phyloP scores from a whole-genome alignment of 2,113 vertebrate species.

The Paraplagusia blochii region DNA sequence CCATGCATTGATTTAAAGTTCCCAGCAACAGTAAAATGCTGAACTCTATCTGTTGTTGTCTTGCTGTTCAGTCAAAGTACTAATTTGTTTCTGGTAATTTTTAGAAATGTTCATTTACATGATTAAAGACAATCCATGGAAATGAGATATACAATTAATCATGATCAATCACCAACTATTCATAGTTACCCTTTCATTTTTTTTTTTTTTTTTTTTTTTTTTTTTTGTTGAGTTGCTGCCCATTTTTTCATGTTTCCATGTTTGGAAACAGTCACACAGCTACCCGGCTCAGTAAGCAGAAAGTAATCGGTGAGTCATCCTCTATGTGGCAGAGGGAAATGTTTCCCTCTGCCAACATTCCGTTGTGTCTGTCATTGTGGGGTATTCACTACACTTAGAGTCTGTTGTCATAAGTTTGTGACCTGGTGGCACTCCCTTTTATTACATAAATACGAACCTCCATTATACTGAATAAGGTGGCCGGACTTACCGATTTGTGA shows the following conservation, averaged over 20 bases:
- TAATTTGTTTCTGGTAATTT: too few species aligned
- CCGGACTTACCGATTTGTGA: conserved; percentile 13
- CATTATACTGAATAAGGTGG: not conserved
- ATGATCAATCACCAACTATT: not conserved
- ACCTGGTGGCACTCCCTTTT: not conserved
- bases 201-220: too few species aligned
- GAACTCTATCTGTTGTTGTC: too few species aligned
- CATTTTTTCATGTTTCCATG: too few species aligned
- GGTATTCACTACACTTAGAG: not conserved
- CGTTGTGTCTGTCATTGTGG: not conserved
- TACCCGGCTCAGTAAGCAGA: not conserved
- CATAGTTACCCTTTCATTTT: not conserved
- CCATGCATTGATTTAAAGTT: too few species aligned
- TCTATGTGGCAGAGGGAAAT: not conserved
- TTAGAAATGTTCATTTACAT: too few species aligned
- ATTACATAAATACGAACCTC: not conserved
- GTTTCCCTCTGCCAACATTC: conserved; percentile 34
- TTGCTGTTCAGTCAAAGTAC: too few species aligned
- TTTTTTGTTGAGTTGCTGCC: too few species aligned
- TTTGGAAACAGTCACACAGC: conserved; percentile 4
- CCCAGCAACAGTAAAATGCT: too few species aligned
- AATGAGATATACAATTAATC: too few species aligned
- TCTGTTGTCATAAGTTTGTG: not conserved
- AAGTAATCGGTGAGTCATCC: conserved; percentile 34
- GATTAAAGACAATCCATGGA: too few species aligned